Base-by-base conservation (phyloP, 1,140 invertebrate species). In the Glossosoma conforme region DNA sequence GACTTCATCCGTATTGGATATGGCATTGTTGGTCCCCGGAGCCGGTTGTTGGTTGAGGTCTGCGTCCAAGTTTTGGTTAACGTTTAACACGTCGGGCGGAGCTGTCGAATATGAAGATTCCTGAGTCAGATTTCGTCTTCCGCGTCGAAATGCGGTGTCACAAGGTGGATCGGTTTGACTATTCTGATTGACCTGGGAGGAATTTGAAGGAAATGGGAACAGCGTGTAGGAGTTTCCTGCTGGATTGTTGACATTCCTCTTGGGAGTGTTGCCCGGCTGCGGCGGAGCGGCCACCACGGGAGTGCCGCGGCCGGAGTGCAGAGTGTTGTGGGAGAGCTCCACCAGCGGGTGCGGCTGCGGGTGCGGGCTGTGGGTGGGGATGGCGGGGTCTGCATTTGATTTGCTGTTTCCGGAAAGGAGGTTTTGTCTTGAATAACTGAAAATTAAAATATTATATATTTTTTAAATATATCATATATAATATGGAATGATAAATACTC, bases 371-470 rank as follows among this genome's bases (percentile, higher is more conserved):
- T 61, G 69, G 37, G 50, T 60, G 37, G 62, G 60, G 25, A 62
- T 54, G 32, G 65, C 61, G 3, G 66, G 64, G 43, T 78, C 75
- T 59, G 84, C 76, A 63, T 80, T 78, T 62, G 78, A 79, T 74
- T 87, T 80, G 61, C 73, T 78, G 58, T 70, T 78, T 43, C 79
- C 79, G n/a, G 87, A 89, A 2, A 91, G 77, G 21, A 89, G 76
- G 69, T 91, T 91, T 74, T 90, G 88, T 40, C 87, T 81, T 8
- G 88, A 90, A 65, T 91, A 89, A 64, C 87, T 91, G 72, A 13
- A 77, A 77, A 64, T 38, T 4, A 8, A 44, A 52, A 22, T 15
- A 19, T 44, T 25, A 25, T 10, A 43, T 46, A 32, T 32, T 30
- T 53, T 42, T 33, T 36, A 4, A 2, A 32, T n/a, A n/a, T n/a